Conservation (phyloP, 2,888 invertebrate genomes). For the Pammene fasciana region DNA sequence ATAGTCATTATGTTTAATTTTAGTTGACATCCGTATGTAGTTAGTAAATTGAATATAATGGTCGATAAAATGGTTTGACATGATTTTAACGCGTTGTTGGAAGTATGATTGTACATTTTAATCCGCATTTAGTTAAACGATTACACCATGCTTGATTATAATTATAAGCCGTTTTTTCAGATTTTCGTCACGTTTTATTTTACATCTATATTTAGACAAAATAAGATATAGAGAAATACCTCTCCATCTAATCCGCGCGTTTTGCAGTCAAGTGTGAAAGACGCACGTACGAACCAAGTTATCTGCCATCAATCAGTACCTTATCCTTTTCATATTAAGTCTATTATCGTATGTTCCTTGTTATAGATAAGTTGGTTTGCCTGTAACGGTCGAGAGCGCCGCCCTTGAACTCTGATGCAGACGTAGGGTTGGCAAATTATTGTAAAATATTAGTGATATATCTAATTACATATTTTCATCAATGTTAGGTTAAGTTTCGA, state of each 20-base stretch:
- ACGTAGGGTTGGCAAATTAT: conserved; percentile 15
- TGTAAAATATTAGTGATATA: neutral
- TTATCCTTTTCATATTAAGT: neutral
- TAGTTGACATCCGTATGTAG: conserved; percentile 12
- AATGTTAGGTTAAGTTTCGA: no score
- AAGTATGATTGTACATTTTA: neutral
- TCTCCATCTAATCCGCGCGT: conserved; percentile 13
- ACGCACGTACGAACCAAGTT: conserved; percentile 8
- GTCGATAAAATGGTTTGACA: neutral
- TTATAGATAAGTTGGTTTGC: neutral
- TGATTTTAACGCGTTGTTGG: neutral
- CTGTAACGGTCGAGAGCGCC: conserved; percentile 22
- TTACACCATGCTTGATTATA: no score
- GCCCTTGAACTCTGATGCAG: conserved; percentile 32
- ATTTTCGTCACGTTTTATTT: neutral
- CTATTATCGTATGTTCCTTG: conserved; percentile 2
- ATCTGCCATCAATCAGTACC: no score
- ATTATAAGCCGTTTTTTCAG: neutral
- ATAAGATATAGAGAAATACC: neutral
- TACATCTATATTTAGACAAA: neutral
- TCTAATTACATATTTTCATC: neutral
- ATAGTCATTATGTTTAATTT: neutral
- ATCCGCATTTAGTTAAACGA: neutral
- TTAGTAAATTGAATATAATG: conserved; percentile 1
- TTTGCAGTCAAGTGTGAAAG: conserved; percentile 33